Conservation (phyloP, 2,113 vertebrate species). For the Sebastes schlegelii region DNA sequence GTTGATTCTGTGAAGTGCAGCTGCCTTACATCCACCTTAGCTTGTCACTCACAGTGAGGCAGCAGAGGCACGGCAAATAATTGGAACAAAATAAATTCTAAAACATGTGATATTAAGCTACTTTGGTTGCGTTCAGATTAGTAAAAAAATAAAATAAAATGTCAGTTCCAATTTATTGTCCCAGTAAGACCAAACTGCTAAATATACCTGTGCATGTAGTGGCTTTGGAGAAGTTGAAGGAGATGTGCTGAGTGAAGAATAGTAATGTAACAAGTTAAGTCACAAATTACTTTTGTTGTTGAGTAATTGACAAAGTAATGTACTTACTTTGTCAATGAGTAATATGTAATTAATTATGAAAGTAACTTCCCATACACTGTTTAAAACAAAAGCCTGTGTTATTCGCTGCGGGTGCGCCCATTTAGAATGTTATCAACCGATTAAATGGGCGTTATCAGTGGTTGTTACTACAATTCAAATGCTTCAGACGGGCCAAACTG, state of each 20-base stretch:
- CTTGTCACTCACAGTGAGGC: background rate
- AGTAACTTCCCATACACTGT: too few relatives aligned
- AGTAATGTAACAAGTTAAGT: background rate
- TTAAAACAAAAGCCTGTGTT: background rate
- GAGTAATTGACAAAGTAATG: background rate
- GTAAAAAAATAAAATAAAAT: too few relatives aligned
- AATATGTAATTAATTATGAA: too few relatives aligned
- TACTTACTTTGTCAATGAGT: background rate
- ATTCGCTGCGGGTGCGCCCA: background rate
- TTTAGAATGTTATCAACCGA: too few relatives aligned
- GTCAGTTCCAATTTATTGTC: background rate
- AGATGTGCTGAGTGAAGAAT: background rate
- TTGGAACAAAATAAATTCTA: background rate
- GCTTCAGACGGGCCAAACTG: too few relatives aligned
- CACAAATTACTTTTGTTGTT: background rate
- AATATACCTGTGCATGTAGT: background rate
- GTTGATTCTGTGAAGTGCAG: background rate
- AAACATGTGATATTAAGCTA: background rate
- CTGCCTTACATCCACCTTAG: background rate
- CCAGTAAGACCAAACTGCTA: background rate
- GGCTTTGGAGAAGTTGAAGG: background rate
- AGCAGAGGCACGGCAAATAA: background rate
- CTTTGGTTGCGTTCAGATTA: background rate
- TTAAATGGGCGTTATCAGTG: too few relatives aligned
- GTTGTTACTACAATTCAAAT: too few relatives aligned